Conservation (phyloP, 2,113 vertebrate species). For the Bufo bufo region DNA sequence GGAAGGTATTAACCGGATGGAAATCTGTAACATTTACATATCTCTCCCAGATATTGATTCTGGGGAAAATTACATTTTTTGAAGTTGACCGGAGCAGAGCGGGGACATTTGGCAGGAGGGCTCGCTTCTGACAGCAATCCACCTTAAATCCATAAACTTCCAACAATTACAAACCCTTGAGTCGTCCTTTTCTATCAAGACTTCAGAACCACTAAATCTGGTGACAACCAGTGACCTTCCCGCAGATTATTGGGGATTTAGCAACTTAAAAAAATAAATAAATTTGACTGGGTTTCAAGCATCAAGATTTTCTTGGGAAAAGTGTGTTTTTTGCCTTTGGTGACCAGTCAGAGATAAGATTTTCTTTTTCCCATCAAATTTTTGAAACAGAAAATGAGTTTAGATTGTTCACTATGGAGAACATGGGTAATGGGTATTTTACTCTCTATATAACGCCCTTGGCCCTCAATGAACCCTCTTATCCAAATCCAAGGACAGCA, state of each 20-base stretch:
- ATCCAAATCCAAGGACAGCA: background rate
- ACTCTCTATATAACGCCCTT: too few species aligned
- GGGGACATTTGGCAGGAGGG: background rate
- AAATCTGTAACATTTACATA: constrained; percentile 41
- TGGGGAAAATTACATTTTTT: constrained; percentile 32
- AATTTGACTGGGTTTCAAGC: too few species aligned
- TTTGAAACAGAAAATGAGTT: too few species aligned
- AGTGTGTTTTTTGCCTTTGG: too few species aligned
- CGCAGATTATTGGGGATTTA: too few species aligned
- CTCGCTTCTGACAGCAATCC: background rate
- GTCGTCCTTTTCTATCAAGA: background rate
- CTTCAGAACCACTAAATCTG: too few species aligned
- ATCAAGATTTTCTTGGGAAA: too few species aligned
- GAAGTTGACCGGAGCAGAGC: constrained; percentile 7
- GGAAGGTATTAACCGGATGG: constrained; percentile 9
- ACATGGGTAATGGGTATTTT: too few species aligned
- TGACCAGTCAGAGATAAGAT: too few species aligned
- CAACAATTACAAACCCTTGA: background rate
- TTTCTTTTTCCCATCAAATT: too few species aligned
- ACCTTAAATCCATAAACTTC: background rate
- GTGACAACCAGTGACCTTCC: background rate
- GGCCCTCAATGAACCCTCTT: background rate
- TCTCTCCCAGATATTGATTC: constrained; percentile 26
- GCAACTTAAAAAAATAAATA: too few species aligned
- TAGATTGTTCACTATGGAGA: too few species aligned